Base-by-base conservation (phyloP, 64 coral and sea anemone genomes). In the Dendrophyllia cribrosa region DNA sequence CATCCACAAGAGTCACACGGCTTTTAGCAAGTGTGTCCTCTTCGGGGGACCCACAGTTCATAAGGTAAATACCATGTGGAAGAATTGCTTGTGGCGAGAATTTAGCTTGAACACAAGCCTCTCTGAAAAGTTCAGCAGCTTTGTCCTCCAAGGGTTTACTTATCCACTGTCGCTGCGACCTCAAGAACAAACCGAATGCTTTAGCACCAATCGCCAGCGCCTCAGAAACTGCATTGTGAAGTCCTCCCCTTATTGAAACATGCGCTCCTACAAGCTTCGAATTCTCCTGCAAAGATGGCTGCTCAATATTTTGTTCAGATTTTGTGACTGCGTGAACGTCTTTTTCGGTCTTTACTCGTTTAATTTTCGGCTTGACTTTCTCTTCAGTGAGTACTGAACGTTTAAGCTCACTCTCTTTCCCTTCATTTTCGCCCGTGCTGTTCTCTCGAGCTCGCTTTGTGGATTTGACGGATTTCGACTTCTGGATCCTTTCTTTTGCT, bases 41-140 rank as follows among this genome's bases (percentile, higher is more conserved):
- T 66, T 92, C 94, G 50, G 96, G 90, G 4, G 96, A 98, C 0
- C 96, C 96, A 76, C 93, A 98, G 70, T 98, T 98, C 96, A 98
- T 93, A 0, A 98, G 88, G 26, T 98, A 98, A 23, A 95, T 98
- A 4, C 96, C 96, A 77, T 98, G 96, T 13, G 96, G 90, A 20
- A 98, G 88, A 72, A 98, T 98, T 55, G 80, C 51, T 83, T 64
- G 49, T 59, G 93, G 80, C 7, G 94, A 93, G 64, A 93, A 98
- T 13, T 83, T 76, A 20, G 70, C 59, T 21, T 58, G 65, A 9
- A 81, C 48, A 66, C 96, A 98, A 50, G 93, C 88, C 59, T 95
- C 86, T 93, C 52, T 69, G 59, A 98, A 98, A 3, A 19, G 71
- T 7, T 95, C 50, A 14, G 96, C 96, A 70, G 48, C 75, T 6